Base-by-base conservation (phyloP, 2,888 invertebrate species). In the Heteromyza rotundicornis region DNA sequence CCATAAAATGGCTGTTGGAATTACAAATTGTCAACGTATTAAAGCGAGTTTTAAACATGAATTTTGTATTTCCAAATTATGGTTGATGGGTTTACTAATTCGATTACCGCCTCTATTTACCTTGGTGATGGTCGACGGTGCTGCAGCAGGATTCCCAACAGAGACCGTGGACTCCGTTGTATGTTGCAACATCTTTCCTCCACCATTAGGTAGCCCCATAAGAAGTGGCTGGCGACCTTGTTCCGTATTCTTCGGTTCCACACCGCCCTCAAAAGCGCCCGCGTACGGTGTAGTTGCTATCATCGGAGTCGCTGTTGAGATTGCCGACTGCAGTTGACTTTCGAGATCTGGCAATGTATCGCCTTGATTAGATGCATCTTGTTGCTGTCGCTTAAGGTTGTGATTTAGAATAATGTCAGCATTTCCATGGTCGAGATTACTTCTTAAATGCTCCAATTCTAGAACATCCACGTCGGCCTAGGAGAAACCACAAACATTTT, bases 1-100 rank as follows among this genome's bases (percentile, higher is more conserved):
- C 88, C 88, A 69, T 87, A 87, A 80, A 87, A 88, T 54, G 87
- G 85, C 88, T 88, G 74, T 66, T 74, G 72, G 59, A 3, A 40
- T 14, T 40, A 70, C 70, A 55, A 65, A 56, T 54, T 49, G 53
- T 36, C 40, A 7, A 40, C 12, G 40, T n/a, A 8, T 8, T 40
- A 40, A n/a, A 40, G n/a, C n/a, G n/a, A n/a, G n/a, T n/a, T n/a
- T n/a, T n/a, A n/a, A n/a, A n/a, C n/a, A n/a, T n/a, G n/a, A n/a
- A n/a, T n/a, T n/a, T n/a, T n/a, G n/a, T n/a, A n/a, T n/a, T n/a
- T n/a, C n/a, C n/a, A n/a, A n/a, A n/a, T 8, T 19, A 20, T 19
- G 16, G 40, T 58, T 35, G 10, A 35, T 2, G 17, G 14, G 20
- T 12, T 24, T 36, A 19, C 19, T 36, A 53, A 53, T 32, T 24